phyloP scores from a whole-genome alignment of 2,113 vertebrate species.

The Mirounga angustirostris region DNA sequence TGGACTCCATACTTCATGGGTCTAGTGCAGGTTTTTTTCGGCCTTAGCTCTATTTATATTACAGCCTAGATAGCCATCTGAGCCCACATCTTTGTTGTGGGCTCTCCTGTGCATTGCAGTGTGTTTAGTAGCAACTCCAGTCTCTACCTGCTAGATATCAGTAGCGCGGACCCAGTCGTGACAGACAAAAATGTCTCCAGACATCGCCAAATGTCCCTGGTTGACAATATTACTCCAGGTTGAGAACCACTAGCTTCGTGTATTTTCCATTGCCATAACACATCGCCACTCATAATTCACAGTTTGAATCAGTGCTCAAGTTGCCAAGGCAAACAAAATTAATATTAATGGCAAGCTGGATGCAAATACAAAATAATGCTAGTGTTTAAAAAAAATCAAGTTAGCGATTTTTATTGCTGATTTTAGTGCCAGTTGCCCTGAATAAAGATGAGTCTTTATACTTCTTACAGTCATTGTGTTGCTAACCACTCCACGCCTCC shows the following conservation, averaged over 20 bases:
- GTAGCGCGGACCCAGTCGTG: background rate
- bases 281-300: background rate
- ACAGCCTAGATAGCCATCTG: too few relatives aligned
- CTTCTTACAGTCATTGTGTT: background rate
- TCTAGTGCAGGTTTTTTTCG: background rate
- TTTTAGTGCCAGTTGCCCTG: background rate
- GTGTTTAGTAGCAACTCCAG: background rate
- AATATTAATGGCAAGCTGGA: background rate
- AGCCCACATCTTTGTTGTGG: background rate
- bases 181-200: background rate
- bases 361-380: constrained; percentile 32
- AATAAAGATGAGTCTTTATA: background rate
- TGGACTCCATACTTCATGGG: background rate
- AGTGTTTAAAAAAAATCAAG: background rate
- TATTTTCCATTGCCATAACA: background rate
- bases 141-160: constrained; percentile 16
- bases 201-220: background rate
- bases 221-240: background rate
- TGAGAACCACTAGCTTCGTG: background rate
- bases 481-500: background rate
- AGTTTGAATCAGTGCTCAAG: background rate
- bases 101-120: background rate
- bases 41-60: background rate
- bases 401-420: background rate
- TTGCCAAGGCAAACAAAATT: constrained; percentile 43